Base-by-base conservation (phyloP, 2,113 vertebrate species). In the Paratilapia polleni region DNA sequence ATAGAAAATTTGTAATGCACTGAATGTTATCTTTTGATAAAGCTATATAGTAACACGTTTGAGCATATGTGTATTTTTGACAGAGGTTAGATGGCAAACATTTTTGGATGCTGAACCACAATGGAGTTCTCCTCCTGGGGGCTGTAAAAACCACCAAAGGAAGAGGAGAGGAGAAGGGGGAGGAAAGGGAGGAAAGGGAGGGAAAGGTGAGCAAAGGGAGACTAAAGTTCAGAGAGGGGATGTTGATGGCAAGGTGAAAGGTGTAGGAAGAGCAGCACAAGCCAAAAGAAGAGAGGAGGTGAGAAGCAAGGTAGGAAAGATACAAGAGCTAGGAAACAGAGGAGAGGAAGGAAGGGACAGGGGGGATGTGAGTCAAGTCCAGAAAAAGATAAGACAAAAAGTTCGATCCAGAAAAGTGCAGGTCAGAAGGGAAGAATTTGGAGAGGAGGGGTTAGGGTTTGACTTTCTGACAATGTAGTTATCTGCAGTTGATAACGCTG, bases 71-170 rank as follows among this genome's bases (percentile, higher is more conserved):
- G 68, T 61, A 68, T 57, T 86, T 88, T 34, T 68, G 34, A 74
- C 36, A 63, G 22, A 78, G 36, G 82, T 77, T 81, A 49, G 8
- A 77, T 61, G 63, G 79, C 81, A 87, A 94, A 94, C 91, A 91
- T 87, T 91, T 91, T 70, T 94, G 88, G 92, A 92, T 89, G 84
- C 91, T 60, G 80, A 92, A 89, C 93, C 93, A 94, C 94, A 96
- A 96, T 96, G 92, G 90, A 70, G 75, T n/a, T 54, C 83, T 88
- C 75, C 94, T 95, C 94, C 36, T 82, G 95, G 93, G 95, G 88
- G 91, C 82, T 74, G 93, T 95, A 93, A 95, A 96, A 90, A 62
- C 28, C 84, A 74, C 89, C 78, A 89, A 74, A 89, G 90, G 92
- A 93, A 95, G 87, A 94, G 91, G 89, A 86, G 90, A 89, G 89